A percentile compares a stretch with the other conserved stretches of the same genome.
Evolutionary conservation across 2,113 vertebrate species (phyloP).

Genomic region (Sapajus apella): DNA sequence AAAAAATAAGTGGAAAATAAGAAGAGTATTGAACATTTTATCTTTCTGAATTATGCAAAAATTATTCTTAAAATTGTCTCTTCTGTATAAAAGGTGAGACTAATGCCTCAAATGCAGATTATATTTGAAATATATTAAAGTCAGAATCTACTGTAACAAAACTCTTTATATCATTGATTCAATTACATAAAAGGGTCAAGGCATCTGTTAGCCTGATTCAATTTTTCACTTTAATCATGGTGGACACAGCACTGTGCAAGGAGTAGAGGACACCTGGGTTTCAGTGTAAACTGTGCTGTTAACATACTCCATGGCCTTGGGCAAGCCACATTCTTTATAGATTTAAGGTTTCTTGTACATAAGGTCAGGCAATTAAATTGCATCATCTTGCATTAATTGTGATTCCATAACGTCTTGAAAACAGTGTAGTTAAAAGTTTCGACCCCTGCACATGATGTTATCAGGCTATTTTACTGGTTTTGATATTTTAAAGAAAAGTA

Average conservation of each 20-base stretch:
- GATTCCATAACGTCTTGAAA: constrained; percentile 19
- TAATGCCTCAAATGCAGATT: background rate
- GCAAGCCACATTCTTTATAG: background rate
- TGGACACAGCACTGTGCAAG: background rate
- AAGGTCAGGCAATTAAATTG: background rate
- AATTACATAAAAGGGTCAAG: background rate
- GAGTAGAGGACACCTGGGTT: background rate
- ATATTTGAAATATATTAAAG: background rate
- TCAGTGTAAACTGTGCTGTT: background rate
- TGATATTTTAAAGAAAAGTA: constrained; percentile 52
- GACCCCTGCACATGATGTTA: background rate
- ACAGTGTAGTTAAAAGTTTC: background rate
- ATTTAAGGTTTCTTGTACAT: background rate
- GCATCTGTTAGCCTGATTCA: background rate
- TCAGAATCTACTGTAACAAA: background rate
- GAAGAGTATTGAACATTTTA: background rate
- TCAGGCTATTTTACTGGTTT: constrained; percentile 16
- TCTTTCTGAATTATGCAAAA: background rate
- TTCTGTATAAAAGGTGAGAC: background rate
- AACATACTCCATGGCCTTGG: background rate
- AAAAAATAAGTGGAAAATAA: background rate
- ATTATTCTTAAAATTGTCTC: background rate
- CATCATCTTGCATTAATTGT: background rate
- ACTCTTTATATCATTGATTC: background rate
- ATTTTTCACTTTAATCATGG: background rate